phyloP scores from a whole-genome alignment of 2,113 vertebrate genomes.

The Erinaceus europaeus region DNA sequence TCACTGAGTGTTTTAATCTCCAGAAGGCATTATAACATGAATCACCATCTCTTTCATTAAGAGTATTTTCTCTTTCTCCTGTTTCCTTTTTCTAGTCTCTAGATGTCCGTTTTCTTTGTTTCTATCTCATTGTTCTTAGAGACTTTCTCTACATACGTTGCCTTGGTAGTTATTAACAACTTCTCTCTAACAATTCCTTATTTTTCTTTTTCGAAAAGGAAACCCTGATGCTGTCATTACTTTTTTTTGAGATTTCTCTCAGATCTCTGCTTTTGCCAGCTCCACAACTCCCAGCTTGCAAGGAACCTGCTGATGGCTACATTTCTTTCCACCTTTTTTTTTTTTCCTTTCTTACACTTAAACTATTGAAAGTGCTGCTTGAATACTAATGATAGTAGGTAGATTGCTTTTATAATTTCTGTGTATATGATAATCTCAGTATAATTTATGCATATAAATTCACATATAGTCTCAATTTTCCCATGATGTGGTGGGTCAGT shows the following conservation, averaged over 20 bases:
- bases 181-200: conserved; percentile 19
- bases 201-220: conserved; percentile 51
- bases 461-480: conserved; percentile 3
- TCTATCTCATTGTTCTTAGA: background rate
- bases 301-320: background rate
- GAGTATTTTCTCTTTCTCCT: background rate
- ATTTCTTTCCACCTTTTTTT: background rate
- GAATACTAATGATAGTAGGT: background rate
- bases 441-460: conserved; percentile 29
- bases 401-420: conserved; percentile 4
- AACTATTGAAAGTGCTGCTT: conserved; percentile 23
- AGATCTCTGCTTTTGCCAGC: conserved; percentile 10
- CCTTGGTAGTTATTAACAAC: conserved; percentile 32
- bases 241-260: conserved; percentile 47
- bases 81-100: background rate
- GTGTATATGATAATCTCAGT: background rate
- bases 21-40: background rate
- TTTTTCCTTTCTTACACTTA: background rate
- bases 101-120: background rate
- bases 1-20: background rate
- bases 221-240: conserved; percentile 8
- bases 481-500: background rate
- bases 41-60: background rate
- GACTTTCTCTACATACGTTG: conserved; percentile 26
- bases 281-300: conserved; percentile 4